Conservation (phyloP, 2,888 invertebrate species). For the Alloscopus bannaensis region DNA sequence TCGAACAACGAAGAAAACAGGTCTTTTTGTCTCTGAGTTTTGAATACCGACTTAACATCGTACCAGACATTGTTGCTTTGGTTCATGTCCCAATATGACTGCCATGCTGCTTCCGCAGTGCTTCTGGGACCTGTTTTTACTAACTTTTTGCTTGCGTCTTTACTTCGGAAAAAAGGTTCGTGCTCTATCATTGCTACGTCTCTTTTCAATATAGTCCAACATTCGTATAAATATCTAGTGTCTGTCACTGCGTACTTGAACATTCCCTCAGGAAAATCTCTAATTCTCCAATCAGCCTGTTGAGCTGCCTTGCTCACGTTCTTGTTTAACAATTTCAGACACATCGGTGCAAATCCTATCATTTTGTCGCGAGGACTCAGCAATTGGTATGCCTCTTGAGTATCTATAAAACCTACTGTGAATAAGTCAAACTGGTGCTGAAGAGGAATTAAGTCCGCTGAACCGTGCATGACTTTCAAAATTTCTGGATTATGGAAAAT, state of each 20-base stretch:
- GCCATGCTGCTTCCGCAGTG: neutral
- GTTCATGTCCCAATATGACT: neutral
- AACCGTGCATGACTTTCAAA: slow-evolving; percentile 19
- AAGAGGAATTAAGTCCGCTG: neutral
- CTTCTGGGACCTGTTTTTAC: neutral
- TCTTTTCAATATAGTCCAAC: slow-evolving; percentile 34
- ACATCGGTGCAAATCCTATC: neutral
- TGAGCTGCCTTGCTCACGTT: slow-evolving; percentile 7
- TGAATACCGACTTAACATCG: slow-evolving; percentile 13
- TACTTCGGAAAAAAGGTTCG: slow-evolving; percentile 19
- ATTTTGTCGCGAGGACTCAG: no score
- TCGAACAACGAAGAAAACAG: slow-evolving; percentile 15
- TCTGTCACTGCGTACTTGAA: slow-evolving; percentile 8
- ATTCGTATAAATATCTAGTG: neutral
- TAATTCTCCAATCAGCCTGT: neutral
- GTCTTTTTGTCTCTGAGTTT: neutral
- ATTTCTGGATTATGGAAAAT: slow-evolving; percentile 26
- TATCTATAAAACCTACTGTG: slow-evolving; percentile 6
- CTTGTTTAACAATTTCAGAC: neutral
- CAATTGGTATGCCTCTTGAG: slow-evolving; percentile 1
- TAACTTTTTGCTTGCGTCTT: neutral
- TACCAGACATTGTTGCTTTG: neutral
- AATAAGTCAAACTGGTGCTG: slow-evolving; percentile 27
- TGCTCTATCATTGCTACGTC: neutral
- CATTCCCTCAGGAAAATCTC: slow-evolving; percentile 3